Evolutionary conservation across 1,140 invertebrate species (phyloP), one percentile per base, ranked within the genome.

Genomic region (Trigoniulus corallinus): DNA sequence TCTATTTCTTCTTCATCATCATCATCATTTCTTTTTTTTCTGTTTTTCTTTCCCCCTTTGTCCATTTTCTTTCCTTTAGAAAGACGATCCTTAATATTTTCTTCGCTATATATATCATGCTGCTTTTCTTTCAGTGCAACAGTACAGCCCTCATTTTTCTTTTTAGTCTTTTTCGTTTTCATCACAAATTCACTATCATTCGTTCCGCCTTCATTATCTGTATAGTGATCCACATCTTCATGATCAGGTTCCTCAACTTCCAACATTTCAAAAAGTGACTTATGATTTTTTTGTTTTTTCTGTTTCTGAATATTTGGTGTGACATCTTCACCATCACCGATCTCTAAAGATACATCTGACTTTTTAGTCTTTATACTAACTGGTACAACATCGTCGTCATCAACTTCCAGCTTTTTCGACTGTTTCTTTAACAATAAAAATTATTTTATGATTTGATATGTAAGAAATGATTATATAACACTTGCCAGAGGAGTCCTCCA

Each of bases 1-100:
- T 89, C 84, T 53, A 88, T 71, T 62, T 88, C 84, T 59, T 88
- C 83, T 61, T 85, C 81, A 62, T 83, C 84, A 48, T 84, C 79
- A 58, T 81, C 77, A 27, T 77, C 76, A 66, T 80, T 83, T 60
- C 77, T 81, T 59, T 75, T 81, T 53, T 75, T 78, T 54, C 73
- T 73, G 42, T 68, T 67, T 52, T 68, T 70, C 66, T 53, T 68
- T 12, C 57, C 55, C 7, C 24, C 53, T 34, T 60, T 56, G 2
- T 56, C 50, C 48, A 12, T 56, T 21, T 42, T 54, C 48, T 47
- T 39, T 4, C n/a, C 34, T 41, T 29, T 52, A 48, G 10, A 7
- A 27, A n/a, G n/a, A 41, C 15, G 18, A 25, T 18, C 47, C 41
- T 18, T 48, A 54, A 22, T 61, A 57, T 56, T 65, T 54, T 63